Evolutionary conservation across 2,113 vertebrate genomes (phyloP).

Genomic region (Rhinichthys klamathensis): DNA sequence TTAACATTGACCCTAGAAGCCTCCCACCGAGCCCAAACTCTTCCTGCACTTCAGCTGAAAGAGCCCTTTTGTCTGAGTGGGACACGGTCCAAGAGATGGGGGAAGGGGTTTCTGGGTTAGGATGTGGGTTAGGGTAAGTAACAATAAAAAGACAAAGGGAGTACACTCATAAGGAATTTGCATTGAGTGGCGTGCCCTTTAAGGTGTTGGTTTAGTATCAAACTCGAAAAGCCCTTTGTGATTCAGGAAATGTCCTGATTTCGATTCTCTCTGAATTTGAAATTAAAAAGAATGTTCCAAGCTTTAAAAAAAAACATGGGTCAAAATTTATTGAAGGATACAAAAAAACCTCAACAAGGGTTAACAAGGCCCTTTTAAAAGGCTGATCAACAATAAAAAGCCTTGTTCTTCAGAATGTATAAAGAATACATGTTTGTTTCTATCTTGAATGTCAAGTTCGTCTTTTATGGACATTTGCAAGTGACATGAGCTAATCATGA

Average conservation of each 20-base stretch:
- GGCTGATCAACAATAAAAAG: background rate
- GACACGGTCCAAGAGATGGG: slow-evolving; percentile 63
- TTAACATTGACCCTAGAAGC: slow-evolving; percentile 73
- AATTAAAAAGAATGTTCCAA: background rate
- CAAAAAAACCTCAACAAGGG: background rate
- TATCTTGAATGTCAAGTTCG: background rate
- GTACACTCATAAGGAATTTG: slow-evolving; percentile 51
- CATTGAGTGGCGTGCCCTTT: slow-evolving; percentile 26
- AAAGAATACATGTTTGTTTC: slow-evolving; percentile 42
- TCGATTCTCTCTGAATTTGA: background rate
- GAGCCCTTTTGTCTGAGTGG: slow-evolving; percentile 71
- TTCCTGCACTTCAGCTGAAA: slow-evolving; percentile 76
- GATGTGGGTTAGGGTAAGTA: slow-evolving; percentile 65
- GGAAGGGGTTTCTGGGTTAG: slow-evolving; percentile 62
- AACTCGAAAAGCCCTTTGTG: background rate
- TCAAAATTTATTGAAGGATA: slow-evolving; percentile 37
- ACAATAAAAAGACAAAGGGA: slow-evolving; percentile 65
- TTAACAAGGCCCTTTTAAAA: background rate
- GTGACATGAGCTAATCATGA: background rate
- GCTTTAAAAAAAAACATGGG: slow-evolving; percentile 11
- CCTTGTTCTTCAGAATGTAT: background rate
- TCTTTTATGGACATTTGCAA: background rate
- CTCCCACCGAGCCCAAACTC: slow-evolving; percentile 67
- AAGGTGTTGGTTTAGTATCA: slow-evolving; percentile 1
- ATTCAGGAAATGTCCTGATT: background rate